A percentile compares a stretch with the other conserved stretches of the same genome.
Evolutionary conservation across 2,797 vertebrate species (phyloP).

Genomic region (Labroides dimidiatus): DNA sequence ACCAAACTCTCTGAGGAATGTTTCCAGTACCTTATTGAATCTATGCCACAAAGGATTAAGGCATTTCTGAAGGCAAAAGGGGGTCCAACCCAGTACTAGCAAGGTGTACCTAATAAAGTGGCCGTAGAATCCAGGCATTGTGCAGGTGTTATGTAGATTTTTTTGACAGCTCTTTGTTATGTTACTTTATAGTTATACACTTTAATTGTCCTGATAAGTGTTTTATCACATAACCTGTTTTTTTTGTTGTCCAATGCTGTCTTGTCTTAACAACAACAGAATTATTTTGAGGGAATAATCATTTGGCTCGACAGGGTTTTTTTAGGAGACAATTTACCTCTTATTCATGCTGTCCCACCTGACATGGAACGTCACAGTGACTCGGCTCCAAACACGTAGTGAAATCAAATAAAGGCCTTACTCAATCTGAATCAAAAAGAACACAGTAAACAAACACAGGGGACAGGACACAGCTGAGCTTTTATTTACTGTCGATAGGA

Average conservation of each 20-base stretch:
- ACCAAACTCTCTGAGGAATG: too few species aligned
- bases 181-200: too few species aligned
- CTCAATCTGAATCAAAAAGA: not conserved
- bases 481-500: not conserved
- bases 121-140: not conserved
- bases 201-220: too few species aligned
- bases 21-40: too few species aligned
- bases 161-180: too few species aligned
- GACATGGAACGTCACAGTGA: not conserved
- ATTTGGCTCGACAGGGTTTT: not conserved
- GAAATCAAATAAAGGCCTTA: not conserved
- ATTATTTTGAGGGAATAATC: constrained; percentile 29
- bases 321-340: constrained; percentile 7
- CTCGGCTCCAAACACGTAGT: constrained; percentile 5
- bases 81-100: too few species aligned
- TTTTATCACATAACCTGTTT: too few species aligned
- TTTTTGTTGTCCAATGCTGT: not conserved
- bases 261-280: constrained; percentile 3
- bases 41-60: too few species aligned
- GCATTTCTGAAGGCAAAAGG: not conserved
- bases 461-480: not conserved
- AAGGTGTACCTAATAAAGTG: too few species aligned
- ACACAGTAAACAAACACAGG: constrained; percentile 3
- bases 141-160: not conserved
- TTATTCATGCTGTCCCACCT: not conserved